Base-by-base conservation (phyloP, 2,797 vertebrate species). In the Anisognathus igniventris region DNA sequence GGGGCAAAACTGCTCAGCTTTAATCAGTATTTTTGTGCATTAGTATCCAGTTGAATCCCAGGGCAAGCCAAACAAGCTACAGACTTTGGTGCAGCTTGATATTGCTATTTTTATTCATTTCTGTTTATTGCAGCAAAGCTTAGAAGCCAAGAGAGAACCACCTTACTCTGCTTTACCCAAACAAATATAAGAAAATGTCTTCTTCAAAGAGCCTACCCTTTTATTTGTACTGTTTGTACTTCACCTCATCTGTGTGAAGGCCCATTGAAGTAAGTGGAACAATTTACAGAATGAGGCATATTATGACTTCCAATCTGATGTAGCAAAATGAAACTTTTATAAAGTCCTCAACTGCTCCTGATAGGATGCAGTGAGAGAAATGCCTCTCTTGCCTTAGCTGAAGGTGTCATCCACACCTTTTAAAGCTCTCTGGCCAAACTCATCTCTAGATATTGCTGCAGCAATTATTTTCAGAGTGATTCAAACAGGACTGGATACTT, bases 1-100 rank as follows among this genome's bases (percentile, higher is more conserved):
- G 37, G 73, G 60, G 56, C 33, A 81, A 92, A 96, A 92, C 68
- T 75, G 82, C 54, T 78, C 72, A 89, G 67, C 73, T 53, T 94
- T 83, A 67, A 91, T 93, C 66, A 84, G 80, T 83, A 73, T 78
- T 86, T 93, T 79, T 91, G 85, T 72, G 56, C 84, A 44, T 91
- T 81, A 92, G 42, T 31, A 93, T 62, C 79, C 78, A 93, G n/a
- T 42, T 79, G 71, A 83, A 80, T 87, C 65, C 22, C 21, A 6
- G 90, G 60, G 83, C 80, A 84, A 90, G 72, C 31, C 45, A 70
- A 81, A 53, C 21, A 83, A 50, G 51, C 80, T 95, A 80, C 77
- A 95, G 61, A 74, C 33, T 40, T 10, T 11, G 12, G 24, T 47
- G 64, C 40, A 73, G 83, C 42, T 74, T 87, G 67, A 57, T 76